Evolutionary conservation across 1,140 invertebrate genomes (phyloP).

Genomic region (Zaprionus davidi): DNA sequence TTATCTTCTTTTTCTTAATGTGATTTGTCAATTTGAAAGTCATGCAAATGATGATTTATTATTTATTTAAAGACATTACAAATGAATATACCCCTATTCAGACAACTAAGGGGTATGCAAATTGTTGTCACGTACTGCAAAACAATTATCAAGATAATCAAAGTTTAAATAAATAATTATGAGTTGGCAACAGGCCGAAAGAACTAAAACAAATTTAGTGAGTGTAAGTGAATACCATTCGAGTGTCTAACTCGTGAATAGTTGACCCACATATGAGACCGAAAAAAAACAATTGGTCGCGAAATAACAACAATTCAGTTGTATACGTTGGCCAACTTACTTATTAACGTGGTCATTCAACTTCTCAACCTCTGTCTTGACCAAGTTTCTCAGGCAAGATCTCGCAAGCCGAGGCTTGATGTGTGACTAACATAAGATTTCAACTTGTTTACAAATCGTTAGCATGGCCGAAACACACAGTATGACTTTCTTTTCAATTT

Average conservation of each 20-base stretch:
- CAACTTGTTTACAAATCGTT: constrained; percentile 66
- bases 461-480: constrained; percentile 40
- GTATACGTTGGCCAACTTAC: constrained; percentile 28
- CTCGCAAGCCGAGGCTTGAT: constrained; percentile 1
- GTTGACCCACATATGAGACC: constrained; percentile 12
- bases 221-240: constrained; percentile 11
- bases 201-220: background rate
- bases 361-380: constrained; percentile 43
- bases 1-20: background rate
- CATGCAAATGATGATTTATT: constrained; percentile 15
- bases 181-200: constrained; percentile 1
- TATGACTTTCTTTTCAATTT: constrained; percentile 76
- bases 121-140: background rate
- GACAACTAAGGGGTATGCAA: background rate
- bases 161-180: constrained; percentile 15
- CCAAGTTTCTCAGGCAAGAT: constrained; percentile 56
- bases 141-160: constrained; percentile 10
- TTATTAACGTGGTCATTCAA: constrained; percentile 69
- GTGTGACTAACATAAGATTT: constrained; percentile 24
- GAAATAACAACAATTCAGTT: constrained; percentile 10
- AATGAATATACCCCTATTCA: background rate
- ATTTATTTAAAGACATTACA: constrained; percentile 5
- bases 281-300: constrained; percentile 18
- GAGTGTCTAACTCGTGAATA: constrained; percentile 5
- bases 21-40: constrained; percentile 21